Percentiles rank a stretch among this genome's conserved stretches.
These are phyloP conservation scores for Trissonchulus latispiculum DNA, from an alignment of 2,888 invertebrate species.

Conservation along the genomic window DNA sequence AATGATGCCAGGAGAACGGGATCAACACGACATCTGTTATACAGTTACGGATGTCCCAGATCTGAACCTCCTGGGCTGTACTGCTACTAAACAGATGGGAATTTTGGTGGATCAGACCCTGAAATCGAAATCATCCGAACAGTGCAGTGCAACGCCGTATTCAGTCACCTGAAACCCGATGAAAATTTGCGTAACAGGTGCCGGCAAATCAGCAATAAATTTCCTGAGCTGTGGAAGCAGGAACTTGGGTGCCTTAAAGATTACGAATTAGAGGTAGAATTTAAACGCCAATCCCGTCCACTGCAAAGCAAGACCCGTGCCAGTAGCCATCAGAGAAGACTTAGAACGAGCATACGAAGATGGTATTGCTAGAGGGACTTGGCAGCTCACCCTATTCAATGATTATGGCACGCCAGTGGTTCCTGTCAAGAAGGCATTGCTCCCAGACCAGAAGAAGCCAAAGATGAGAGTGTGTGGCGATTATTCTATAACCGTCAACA, in stretches of 20 bases:
- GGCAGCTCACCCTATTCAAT: neutral
- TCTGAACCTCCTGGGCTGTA: neutral
- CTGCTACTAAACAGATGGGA: neutral
- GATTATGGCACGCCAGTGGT: neutral
- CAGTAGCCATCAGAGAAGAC: neutral
- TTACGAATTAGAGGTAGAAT: neutral
- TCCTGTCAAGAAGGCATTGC: neutral
- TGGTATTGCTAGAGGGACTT: neutral
- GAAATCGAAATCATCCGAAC: too few relatives aligned
- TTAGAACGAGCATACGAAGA: neutral
- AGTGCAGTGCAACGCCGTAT: neutral
- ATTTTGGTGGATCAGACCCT: neutral
- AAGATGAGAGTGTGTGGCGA: too few relatives aligned
- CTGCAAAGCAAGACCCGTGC: neutral
- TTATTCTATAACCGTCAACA: too few relatives aligned
- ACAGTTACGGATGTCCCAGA: neutral
- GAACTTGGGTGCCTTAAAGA: neutral
- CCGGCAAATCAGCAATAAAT: neutral
- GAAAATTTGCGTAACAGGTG: neutral
- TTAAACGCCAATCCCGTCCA: neutral
- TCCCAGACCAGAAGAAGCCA: too few relatives aligned
- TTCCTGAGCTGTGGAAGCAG: neutral
- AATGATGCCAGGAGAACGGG: neutral
- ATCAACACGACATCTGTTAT: neutral
- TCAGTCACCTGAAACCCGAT: neutral